Percentiles rank a stretch among this genome's conserved stretches.
Conservation (phyloP, 2,113 vertebrate genomes). For the Corydoras sp. region DNA sequence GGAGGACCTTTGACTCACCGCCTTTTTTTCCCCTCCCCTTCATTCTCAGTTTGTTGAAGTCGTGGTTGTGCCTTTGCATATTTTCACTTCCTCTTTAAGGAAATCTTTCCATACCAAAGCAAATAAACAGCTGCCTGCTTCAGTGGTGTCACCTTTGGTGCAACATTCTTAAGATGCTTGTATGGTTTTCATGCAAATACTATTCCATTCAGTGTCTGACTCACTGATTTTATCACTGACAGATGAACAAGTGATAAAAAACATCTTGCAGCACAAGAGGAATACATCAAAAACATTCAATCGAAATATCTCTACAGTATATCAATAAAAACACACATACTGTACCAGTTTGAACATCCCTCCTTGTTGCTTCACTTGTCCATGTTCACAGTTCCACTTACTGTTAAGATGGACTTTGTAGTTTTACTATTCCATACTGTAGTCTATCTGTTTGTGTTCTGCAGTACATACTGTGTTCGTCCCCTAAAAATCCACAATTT, state of each 20-base stretch:
- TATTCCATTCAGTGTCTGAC: constrained; percentile 25
- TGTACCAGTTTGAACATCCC: too few relatives aligned
- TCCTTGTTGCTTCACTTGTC: too few relatives aligned
- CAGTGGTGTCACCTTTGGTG: constrained; percentile 46
- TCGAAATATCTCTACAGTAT: too few relatives aligned
- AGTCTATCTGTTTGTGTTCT: too few relatives aligned
- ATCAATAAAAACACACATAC: too few relatives aligned
- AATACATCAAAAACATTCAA: too few relatives aligned
- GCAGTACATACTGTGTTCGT: too few relatives aligned
- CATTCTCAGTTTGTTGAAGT: constrained; percentile 45
- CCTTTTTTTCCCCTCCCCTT: constrained; percentile 33
- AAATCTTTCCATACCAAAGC: constrained; percentile 54
- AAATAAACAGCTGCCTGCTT: constrained; percentile 59
- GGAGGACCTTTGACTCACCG: constrained; percentile 46
- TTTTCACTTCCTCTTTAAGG: constrained; percentile 73
- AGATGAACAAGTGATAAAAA: not conserved
- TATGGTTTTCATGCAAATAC: constrained; percentile 27
- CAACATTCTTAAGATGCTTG: constrained; percentile 53
- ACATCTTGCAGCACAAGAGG: too few relatives aligned
- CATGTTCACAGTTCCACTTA: too few relatives aligned
- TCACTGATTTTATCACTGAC: not conserved
- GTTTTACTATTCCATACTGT: too few relatives aligned
- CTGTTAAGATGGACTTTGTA: too few relatives aligned
- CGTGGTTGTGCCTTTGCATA: constrained; percentile 62
- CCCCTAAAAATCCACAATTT: too few relatives aligned